These are phyloP conservation scores for Hylia prasina DNA, from an alignment of 2,113 vertebrate species.

Conservation along the genomic window DNA sequence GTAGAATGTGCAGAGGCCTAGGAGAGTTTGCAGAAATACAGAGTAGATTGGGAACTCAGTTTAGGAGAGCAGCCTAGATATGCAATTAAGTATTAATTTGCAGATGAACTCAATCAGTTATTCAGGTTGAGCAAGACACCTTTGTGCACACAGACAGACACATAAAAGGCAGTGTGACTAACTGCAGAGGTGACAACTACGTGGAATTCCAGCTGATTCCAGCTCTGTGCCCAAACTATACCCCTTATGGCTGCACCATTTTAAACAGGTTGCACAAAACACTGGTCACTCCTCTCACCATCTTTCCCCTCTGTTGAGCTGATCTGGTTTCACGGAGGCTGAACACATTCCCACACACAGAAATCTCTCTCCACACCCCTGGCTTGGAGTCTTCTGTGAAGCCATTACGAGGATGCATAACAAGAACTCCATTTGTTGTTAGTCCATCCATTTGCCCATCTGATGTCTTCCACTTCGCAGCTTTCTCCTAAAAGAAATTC, in stretches of 20 bases:
- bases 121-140: neutral
- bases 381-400: conserved; percentile 97
- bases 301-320: conserved; percentile 94
- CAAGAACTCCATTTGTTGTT: conserved; percentile 96
- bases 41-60: neutral
- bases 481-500: conserved; percentile 85
- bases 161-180: neutral
- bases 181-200: neutral
- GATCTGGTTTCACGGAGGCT: conserved; percentile 95
- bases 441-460: conserved; percentile 97
- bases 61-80: neutral
- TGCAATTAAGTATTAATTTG: neutral
- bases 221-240: neutral
- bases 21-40: neutral
- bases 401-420: conserved; percentile 95
- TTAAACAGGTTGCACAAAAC: neutral
- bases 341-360: conserved; percentile 96
- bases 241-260: neutral
- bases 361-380: conserved; percentile 98
- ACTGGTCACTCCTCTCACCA: conserved; percentile 74
- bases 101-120: neutral
- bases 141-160: neutral
- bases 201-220: neutral
- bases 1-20: neutral
- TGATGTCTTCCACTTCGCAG: conserved; percentile 94